phyloP scores from a whole-genome alignment of 1,140 invertebrate genomes.

The Oedothorax gibbosus region DNA sequence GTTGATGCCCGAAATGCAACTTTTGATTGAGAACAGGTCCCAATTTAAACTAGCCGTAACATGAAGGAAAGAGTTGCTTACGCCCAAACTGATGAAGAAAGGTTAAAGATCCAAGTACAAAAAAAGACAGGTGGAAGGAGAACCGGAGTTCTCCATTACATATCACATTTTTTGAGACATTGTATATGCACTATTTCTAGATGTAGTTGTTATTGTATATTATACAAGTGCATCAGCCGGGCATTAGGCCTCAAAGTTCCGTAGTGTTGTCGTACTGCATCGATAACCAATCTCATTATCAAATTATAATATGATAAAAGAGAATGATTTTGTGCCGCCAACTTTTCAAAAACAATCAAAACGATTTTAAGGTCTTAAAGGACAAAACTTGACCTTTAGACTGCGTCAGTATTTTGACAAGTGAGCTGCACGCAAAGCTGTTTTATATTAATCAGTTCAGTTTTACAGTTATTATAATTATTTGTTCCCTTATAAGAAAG shows the following conservation, averaged over 20 bases:
- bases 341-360: constrained; percentile 44
- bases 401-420: constrained; percentile 6
- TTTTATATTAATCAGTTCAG: too few species aligned
- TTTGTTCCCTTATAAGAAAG: too few species aligned
- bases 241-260: constrained; percentile 59
- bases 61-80: constrained; percentile 60
- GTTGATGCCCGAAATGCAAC: constrained; percentile 56
- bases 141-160: constrained; percentile 61
- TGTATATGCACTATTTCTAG: constrained; percentile 62
- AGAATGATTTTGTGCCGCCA: constrained; percentile 50
- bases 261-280: constrained; percentile 60
- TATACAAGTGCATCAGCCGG: constrained; percentile 61
- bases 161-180: constrained; percentile 62
- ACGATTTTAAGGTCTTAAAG: constrained; percentile 19
- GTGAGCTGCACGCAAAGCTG: constrained; percentile 48
- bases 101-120: constrained; percentile 54
- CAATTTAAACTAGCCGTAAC: constrained; percentile 39
- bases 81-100: constrained; percentile 56
- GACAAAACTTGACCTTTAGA: constrained; percentile 35
- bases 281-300: constrained; percentile 53
- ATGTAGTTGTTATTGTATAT: constrained; percentile 62
- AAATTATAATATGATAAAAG: constrained; percentile 28
- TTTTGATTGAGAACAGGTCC: constrained; percentile 52
- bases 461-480: too few species aligned
- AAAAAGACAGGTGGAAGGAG: constrained; percentile 61